A percentile compares a stretch with the other conserved stretches of the same genome.
phyloP scores from a whole-genome alignment of 2,888 invertebrate genomes.

The Onthophagus sagittarius region DNA sequence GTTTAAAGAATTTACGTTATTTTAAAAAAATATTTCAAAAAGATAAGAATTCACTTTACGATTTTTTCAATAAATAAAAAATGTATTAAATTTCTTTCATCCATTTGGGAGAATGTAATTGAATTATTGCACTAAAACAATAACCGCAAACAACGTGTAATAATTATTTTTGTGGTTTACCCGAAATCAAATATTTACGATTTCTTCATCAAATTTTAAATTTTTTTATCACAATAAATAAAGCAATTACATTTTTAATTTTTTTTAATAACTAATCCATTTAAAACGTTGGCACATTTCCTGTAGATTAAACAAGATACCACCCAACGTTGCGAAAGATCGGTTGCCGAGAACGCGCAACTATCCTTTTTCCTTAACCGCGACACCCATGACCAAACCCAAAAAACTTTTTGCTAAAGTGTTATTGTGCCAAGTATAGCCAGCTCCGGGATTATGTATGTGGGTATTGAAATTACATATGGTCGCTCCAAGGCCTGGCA shows the following conservation, averaged over 20 bases:
- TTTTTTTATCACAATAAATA: not conserved
- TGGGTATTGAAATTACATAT: slow-evolving; percentile 16
- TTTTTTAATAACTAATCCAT: not conserved
- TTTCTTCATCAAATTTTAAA: not conserved
- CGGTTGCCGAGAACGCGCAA: not conserved
- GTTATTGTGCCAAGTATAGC: slow-evolving; percentile 8
- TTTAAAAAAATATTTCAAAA: too few relatives aligned
- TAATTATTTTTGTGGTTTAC: too few relatives aligned
- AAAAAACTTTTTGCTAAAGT: not conserved
- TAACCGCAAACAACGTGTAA: too few relatives aligned
- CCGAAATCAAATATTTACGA: too few relatives aligned
- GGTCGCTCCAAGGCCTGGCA: slow-evolving; percentile 23
- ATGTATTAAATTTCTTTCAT: too few relatives aligned
- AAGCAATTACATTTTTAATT: not conserved
- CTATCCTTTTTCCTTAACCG: not conserved
- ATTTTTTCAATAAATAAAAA: too few relatives aligned
- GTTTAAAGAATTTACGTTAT: not conserved
- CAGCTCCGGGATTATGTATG: not conserved
- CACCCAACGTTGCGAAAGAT: not conserved
- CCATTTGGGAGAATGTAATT: too few relatives aligned
- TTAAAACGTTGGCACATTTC: not conserved
- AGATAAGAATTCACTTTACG: too few relatives aligned
- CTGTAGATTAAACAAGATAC: not conserved
- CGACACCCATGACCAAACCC: not conserved
- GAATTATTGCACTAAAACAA: too few relatives aligned